Evolutionary conservation across 1,140 invertebrate species (phyloP), one percentile per base, ranked within the genome.

Genomic region (Drosophila murphyi): DNA sequence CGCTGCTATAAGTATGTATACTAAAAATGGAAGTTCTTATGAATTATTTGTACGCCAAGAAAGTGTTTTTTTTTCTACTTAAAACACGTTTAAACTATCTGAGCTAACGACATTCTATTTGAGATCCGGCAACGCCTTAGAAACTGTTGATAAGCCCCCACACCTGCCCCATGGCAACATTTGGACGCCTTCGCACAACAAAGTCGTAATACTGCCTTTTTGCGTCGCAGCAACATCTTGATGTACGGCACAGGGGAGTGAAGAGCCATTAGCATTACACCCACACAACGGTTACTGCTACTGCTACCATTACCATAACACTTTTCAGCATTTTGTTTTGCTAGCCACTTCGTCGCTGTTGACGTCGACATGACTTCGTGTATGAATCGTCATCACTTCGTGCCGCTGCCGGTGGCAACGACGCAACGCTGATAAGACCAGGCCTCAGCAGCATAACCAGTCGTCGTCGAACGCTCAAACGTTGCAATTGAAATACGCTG

Each of bases 301-400:
- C 63, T 3, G 39, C 39, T 72, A 60, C 63, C 68, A 71, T 80
- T 68, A 61, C 73, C 72, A 80, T 80, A 78, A 78, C 80, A 89
- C 56, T 83, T 81, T 81, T 73, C 71, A 57, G 70, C 68, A 83
- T 81, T 86, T 86, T 86, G 82, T 86, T 86, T 86, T 86, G 82
- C 82, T 86, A 63, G 64, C 67, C 63, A 54, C 52, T 77, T 85
- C 82, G 70, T 67, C 29, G 51, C 32, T 5, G 32, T 76, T 76
- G 51, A 60, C 72, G 29, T 43, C 32, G 61, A 4, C 8, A 59
- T 3, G 5, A 59, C 61, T 67, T 74, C 75, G 63, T 47, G 50
- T 41, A 50, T 20, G 32, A 37, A 35, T 43, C 54, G 63, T 65
- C 51, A 20, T 31, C 34, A 54, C 56, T 67, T 73, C 68, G 68